Base-by-base conservation (phyloP, 2,888 invertebrate genomes). In the Cantharis rustica region DNA sequence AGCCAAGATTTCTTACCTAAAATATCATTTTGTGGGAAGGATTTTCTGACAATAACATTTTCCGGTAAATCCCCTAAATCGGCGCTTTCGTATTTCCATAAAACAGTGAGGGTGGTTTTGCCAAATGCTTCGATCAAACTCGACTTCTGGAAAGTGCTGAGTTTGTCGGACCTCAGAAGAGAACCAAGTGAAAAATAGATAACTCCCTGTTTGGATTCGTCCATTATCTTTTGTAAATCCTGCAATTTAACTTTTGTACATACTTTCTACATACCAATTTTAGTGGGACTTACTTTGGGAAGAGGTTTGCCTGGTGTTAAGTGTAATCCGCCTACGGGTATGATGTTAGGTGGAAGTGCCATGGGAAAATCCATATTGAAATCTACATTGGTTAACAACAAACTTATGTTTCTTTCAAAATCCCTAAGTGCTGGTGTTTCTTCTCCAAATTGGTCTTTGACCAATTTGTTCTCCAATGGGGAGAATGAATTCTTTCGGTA, bases 141-240 rank as follows among this genome's bases (percentile, higher is more conserved):
- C 16, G 81, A 75, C 61, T 81, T 82, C n/a, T 79, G 82, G 64
- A 82, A 77, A 20, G 80, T 78, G 11, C 83, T 81, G 69, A 88
- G 80, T 11, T 82, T 79, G n/a, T 83, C 82, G 10, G 85, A 85
- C 72, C 84, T 82, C 1, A 87, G 74, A 69, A 86, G 85, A 1
- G 87, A 85, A 1, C 89, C 89, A 20, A 88, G 79, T 26, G 86
- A 86, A 77, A 89, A 87, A 72, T 84, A 83, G 16, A 89, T 84
- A 1, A 87, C 85, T 0, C 89, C 88, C 63, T 87, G 77, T 63
- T 84, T 83, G 3, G 87, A 84, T 16, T 83, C 83, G 66, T 86
- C 85, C 63, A 87, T 72, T 68, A 86, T 86, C 27, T 80, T 79
- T 80, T 85, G 80, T 10, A 88, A 76, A 72, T 86, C 86, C 85